A percentile compares a stretch with the other conserved stretches of the same genome.
Conservation (phyloP, 2,797 vertebrate species). For the Heliangelus exortis region DNA sequence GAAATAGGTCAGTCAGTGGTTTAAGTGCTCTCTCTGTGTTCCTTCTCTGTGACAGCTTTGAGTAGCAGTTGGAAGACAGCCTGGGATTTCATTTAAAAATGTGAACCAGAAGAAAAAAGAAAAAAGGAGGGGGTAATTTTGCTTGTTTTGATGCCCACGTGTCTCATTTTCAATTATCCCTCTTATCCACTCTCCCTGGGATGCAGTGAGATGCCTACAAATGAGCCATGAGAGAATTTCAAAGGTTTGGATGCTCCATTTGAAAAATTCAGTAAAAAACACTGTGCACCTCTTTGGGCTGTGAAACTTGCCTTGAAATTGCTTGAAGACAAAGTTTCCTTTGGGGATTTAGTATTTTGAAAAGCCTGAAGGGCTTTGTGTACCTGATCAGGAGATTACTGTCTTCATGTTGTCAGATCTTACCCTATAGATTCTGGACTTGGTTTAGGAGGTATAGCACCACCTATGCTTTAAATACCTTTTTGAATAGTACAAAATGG, state of each 20-base stretch:
- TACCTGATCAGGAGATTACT: neutral
- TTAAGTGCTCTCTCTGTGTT: conserved; percentile 43
- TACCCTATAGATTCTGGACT: neutral
- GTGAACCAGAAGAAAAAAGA: neutral
- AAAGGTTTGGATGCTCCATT: conserved; percentile 38
- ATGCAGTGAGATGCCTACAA: conserved; percentile 58
- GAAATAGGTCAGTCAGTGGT: conserved; percentile 58
- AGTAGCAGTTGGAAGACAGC: conserved; percentile 51
- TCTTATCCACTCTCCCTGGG: conserved; percentile 49
- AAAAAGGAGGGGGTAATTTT: conserved; percentile 42
- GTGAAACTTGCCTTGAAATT: conserved; percentile 37
- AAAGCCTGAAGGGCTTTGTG: neutral
- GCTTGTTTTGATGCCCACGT: conserved; percentile 58
- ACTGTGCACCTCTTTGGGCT: neutral
- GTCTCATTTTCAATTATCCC: conserved; percentile 56
- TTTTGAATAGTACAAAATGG: neutral
- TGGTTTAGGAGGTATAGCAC: neutral
- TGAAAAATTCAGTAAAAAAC: neutral
- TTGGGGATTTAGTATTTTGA: neutral
- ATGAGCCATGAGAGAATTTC: conserved; percentile 57
- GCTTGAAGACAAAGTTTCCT: neutral
- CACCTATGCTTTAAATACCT: neutral
- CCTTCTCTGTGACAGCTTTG: conserved; percentile 47
- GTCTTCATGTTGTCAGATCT: neutral
- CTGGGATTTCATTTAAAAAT: conserved; percentile 61